Base-by-base conservation (phyloP, 1,140 invertebrate species). In the Drosophila biarmipes region DNA sequence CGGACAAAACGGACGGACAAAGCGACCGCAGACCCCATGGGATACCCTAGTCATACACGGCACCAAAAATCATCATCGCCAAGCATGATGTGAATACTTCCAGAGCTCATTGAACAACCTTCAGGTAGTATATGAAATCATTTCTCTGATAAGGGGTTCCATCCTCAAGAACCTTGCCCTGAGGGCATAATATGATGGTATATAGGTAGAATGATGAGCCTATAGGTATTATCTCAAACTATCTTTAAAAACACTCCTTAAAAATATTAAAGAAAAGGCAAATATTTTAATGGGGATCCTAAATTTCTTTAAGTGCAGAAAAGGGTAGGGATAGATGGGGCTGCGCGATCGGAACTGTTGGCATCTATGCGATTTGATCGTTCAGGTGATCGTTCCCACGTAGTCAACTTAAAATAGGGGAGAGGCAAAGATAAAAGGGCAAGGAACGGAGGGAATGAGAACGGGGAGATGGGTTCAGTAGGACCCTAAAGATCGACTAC, bases 331-430 rank as follows among this genome's bases (percentile, higher is more conserved):
- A 24, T 24, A 12, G 0, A 24, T 24, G 19, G 0, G 14, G 43
- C 19, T 24, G 21, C 10, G 11, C 29, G 46, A 48, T 48, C 24
- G 46, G 46, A 49, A 27, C 24, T 24, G 53, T 40, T 42, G 11
- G 37, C 38, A 42, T 55, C 24, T 27, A 42, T 55, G 37, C 15
- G 21, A 29, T 55, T 55, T 17, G n/a, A 24, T 29, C 35, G 53
- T 55, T 55, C 53, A 55, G 53, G 53, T 54, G 52, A 54, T 54
- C 35, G 52, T 55, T 55, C 15, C 37, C 37, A 55, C 37, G 53
- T 55, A 55, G 11, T 55, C 15, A 42, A 55, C 15, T 34, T 17
- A 34, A 51, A 19, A 15, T 19, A 7, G 15, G 21, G 14, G 6
- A 53, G 15, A 31, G 4, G 46, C 11, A 31, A 6, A 12, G n/a